These are phyloP conservation scores for Drosophila sp. DNA, from an alignment of 1,140 invertebrate species.

Conservation along the genomic window DNA sequence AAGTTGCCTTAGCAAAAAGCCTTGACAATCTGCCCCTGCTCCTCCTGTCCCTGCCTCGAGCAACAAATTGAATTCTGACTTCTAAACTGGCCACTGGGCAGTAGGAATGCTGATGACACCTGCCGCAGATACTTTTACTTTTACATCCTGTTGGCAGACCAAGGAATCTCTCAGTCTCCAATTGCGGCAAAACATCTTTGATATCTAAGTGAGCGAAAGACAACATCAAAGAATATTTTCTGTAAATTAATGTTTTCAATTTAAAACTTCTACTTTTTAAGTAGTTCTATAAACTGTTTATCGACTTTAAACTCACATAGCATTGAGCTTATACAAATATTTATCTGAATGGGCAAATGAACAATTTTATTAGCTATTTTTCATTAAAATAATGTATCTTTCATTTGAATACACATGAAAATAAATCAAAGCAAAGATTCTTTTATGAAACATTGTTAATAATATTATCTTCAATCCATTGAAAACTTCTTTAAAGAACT, in stretches of 20 bases:
- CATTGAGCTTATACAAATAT: background rate
- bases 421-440: background rate
- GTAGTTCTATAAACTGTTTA: too few relatives aligned
- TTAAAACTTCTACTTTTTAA: too few relatives aligned
- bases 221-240: too few relatives aligned
- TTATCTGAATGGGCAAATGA: background rate
- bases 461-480: too few relatives aligned
- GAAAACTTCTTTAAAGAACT: background rate
- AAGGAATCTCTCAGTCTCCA: background rate
- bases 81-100: background rate
- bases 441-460: too few relatives aligned
- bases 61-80: conserved; percentile 24
- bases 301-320: background rate
- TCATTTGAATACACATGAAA: background rate
- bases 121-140: conserved; percentile 41
- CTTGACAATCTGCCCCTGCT: conserved; percentile 14
- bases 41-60: background rate
- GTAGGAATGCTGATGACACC: conserved; percentile 26
- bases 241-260: too few relatives aligned
- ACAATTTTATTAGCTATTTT: conserved; percentile 4
- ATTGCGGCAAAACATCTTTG: background rate
- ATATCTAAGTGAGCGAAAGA: too few relatives aligned
- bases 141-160: conserved; percentile 37
- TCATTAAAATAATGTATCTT: background rate
- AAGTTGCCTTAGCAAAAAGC: conserved; percentile 23